Conservation (phyloP, 35 echinoderm and acorn worm genomes). For the Lytechinus pictus region DNA sequence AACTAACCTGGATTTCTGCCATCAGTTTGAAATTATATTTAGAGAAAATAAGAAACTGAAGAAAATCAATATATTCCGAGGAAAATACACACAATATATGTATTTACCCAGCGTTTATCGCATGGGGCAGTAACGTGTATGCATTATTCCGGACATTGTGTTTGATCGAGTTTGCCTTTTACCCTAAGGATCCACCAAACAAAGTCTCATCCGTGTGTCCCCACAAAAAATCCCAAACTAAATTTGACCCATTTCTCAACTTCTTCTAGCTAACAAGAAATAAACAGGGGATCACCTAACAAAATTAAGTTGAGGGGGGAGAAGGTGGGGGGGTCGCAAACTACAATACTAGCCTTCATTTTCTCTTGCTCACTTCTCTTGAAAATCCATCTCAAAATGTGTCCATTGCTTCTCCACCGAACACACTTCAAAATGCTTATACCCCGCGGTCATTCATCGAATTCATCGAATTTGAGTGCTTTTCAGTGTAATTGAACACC, state of each 20-base stretch:
- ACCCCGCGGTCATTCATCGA: not conserved
- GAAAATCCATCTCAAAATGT: not conserved
- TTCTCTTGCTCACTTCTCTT: not conserved
- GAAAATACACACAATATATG: too few species aligned
- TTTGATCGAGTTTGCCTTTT: not conserved
- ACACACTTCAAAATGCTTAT: not conserved
- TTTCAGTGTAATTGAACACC: slow-evolving; percentile 3
- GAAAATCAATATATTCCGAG: too few species aligned
- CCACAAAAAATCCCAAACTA: not conserved
- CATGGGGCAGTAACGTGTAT: not conserved
- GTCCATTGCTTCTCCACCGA: not conserved
- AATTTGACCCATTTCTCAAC: slow-evolving; percentile 2
- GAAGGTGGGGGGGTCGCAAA: too few species aligned
- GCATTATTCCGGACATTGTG: not conserved
- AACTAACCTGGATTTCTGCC: too few species aligned
- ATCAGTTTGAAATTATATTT: not conserved
- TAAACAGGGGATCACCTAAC: slow-evolving; percentile 22
- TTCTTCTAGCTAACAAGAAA: not conserved
- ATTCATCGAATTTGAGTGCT: slow-evolving; percentile 13
- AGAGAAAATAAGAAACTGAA: not conserved
- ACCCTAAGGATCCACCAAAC: not conserved
- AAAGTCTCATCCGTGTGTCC: not conserved
- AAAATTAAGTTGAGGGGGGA: not conserved
- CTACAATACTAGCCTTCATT: not conserved
- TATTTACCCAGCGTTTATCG: too few species aligned